Evolutionary conservation across 2,888 invertebrate species (phyloP), one percentile per base, ranked within the genome.

Genomic region (Lymantria monacha): DNA sequence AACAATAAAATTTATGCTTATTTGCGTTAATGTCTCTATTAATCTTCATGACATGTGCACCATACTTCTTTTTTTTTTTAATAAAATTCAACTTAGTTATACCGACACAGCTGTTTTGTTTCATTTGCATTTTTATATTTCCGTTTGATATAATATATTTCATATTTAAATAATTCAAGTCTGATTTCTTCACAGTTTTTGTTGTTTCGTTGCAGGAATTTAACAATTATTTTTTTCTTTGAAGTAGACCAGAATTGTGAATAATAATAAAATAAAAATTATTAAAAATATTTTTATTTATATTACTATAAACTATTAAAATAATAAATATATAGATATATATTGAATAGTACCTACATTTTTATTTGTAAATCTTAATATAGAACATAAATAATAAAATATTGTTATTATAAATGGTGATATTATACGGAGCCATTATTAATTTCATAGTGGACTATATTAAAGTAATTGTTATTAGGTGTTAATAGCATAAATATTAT

Each of bases 21-120:
- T 85, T 84, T 84, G 76, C 75, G 76, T 83, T 83, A 87, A 88
- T 85, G 80, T 86, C 85, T 88, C 68, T 79, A 87, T 89, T 83
- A 84, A 87, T 88, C 81, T 80, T 79, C 60, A 63, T 69, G 80
- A 72, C 80, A 72, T 80, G 70, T 71, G 78, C 73, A 74, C 74
- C 76, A 77, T 42, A 11, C 30, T 30, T 42, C 3, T 22, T 30
- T 73, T 66, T 69, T 73, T n/a, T 69, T 63, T 67, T 44, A 47
- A 55, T 63, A 51, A 64, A 53, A 58, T 63, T 61, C 45, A 54
- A 67, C 61, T 60, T 64, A 55, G 53, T 68, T 61, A 60, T 59
- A 63, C 71, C 76, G 75, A 68, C 72, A 68, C 79, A 79, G 75
- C 68, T 79, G 81, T 79, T 80, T 77, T 72, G 65, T 78, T 72